Percentiles rank a stretch among this genome's conserved stretches.
Conservation (phyloP, 2,888 invertebrate genomes). For the Dichetophora obliterata region DNA sequence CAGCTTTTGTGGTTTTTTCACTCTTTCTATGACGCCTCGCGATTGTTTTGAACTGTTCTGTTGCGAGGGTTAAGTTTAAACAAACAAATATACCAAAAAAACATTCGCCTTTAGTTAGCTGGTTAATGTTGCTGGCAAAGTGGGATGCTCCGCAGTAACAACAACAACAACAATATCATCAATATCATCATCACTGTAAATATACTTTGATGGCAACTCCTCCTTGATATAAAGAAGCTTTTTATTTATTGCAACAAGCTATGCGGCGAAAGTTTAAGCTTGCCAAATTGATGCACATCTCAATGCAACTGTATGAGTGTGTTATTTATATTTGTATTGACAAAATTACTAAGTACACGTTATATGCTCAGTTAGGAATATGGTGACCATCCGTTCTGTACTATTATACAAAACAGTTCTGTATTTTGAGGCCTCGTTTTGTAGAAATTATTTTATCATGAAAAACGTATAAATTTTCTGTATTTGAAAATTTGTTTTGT, state of each 20-base stretch:
- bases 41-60: neutral
- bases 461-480: too few relatives aligned
- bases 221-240: neutral
- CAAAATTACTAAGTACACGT: neutral
- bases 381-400: too few relatives aligned
- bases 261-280: neutral
- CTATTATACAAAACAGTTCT: too few relatives aligned
- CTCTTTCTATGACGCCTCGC: neutral
- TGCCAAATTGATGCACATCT: neutral
- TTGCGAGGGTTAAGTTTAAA: neutral
- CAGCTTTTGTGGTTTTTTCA: neutral
- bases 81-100: neutral
- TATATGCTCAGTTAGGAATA: too few relatives aligned
- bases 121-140: neutral
- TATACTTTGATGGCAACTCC: slow-evolving; percentile 21
- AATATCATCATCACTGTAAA: neutral
- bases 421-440: too few relatives aligned
- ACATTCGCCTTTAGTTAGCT: neutral
- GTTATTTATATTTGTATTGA: neutral
- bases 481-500: too few relatives aligned
- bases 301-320: neutral
- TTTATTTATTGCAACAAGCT: neutral
- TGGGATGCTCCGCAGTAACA: neutral
- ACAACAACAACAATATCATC: neutral
- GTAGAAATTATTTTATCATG: too few relatives aligned